These are phyloP conservation scores for Pentamera pediparva DNA, from an alignment of 53 echinoderm and acorn worm species.

Conservation along the genomic window DNA sequence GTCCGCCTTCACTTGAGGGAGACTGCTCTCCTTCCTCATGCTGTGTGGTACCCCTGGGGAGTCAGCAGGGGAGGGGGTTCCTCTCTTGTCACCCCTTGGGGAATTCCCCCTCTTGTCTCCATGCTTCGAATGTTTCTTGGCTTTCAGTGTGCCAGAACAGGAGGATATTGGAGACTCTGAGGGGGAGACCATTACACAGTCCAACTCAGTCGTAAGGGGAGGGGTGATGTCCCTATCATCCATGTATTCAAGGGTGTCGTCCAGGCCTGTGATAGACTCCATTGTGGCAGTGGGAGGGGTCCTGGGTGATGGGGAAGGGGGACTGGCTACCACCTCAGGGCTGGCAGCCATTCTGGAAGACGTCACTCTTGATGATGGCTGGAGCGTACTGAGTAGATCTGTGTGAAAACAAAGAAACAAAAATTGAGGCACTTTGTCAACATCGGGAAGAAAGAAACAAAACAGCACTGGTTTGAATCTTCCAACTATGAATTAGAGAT, in stretches of 20 bases:
- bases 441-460: too few relatives aligned
- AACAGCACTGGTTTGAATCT: too few relatives aligned
- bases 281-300: constrained; percentile 1
- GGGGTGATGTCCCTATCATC: constrained; percentile 13
- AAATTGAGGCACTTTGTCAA: too few relatives aligned
- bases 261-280: constrained; percentile 1
- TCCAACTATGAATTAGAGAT: too few relatives aligned
- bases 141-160: constrained; percentile 69
- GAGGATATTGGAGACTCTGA: constrained; percentile 39
- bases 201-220: constrained; percentile 15
- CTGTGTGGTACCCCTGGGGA: constrained; percentile 6
- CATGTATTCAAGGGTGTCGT: constrained; percentile 3
- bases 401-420: too few relatives aligned
- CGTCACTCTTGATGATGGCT: too few relatives aligned
- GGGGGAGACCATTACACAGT: constrained; percentile 12
- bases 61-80: neutral
- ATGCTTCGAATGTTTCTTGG: constrained; percentile 47
- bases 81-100: neutral
- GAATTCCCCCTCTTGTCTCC: constrained; percentile 19
- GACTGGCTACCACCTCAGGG: neutral
- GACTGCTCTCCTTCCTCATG: constrained; percentile 61
- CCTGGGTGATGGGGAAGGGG: neutral
- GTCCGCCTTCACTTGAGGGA: constrained; percentile 73
- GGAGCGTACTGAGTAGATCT: too few relatives aligned
- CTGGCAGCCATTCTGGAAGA: constrained; percentile 16